Conservation (phyloP, 2,797 vertebrate genomes). For the Acrocephalus scirpaceus region DNA sequence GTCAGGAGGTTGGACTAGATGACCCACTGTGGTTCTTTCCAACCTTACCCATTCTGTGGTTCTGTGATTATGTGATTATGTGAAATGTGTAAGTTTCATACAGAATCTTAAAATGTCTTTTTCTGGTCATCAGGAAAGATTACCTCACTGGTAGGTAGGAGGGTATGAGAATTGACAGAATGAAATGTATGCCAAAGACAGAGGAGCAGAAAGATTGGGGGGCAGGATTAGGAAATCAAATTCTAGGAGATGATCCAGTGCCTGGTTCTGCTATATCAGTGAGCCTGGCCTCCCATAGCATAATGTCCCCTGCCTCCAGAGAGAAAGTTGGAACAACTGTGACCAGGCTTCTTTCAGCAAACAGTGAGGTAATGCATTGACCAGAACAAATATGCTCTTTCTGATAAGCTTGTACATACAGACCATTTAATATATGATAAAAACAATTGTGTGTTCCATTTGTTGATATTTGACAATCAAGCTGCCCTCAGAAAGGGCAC, state of each 20-base stretch:
- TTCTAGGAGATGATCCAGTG: not conserved
- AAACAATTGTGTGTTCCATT: not conserved
- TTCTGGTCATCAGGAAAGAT: not conserved
- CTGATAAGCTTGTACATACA: constrained; percentile 3
- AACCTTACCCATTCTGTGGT: not conserved
- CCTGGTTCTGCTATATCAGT: not conserved
- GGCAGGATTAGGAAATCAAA: not conserved
- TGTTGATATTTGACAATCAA: not conserved
- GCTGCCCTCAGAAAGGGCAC: not conserved
- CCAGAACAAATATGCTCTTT: not conserved
- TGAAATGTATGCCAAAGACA: not conserved
- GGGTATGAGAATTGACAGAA: not conserved
- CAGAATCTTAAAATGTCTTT: not conserved
- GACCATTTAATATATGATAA: not conserved
- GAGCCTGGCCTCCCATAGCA: not conserved
- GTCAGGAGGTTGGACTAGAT: not conserved
- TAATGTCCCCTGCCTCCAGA: not conserved
- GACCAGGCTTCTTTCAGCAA: not conserved
- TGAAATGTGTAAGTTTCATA: not conserved
- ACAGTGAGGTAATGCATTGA: not conserved
- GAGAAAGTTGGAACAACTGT: not conserved
- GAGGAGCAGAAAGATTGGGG: not conserved
- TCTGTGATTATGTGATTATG: not conserved
- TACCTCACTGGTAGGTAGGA: not conserved
- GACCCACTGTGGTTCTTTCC: not conserved